Evolutionary conservation across 2,113 vertebrate genomes (phyloP).

Genomic region (Glaucomys volans): DNA sequence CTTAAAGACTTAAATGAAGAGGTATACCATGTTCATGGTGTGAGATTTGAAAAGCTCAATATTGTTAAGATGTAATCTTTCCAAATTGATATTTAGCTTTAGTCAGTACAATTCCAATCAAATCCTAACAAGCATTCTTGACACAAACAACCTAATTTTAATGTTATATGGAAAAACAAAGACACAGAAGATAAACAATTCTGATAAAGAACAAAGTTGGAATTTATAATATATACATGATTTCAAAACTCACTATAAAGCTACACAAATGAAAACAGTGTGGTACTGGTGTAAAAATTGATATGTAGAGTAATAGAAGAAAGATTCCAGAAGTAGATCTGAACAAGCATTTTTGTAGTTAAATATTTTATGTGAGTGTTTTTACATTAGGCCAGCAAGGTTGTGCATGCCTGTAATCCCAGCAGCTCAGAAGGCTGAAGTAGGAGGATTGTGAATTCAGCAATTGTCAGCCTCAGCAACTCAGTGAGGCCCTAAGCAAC

Average conservation of each 20-base stretch:
- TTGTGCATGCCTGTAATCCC: too few species aligned
- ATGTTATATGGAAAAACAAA: constrained; percentile 2
- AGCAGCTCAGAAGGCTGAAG: too few species aligned
- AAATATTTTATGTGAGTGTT: neutral
- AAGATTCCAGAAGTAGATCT: neutral
- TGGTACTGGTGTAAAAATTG: neutral
- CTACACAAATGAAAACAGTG: neutral
- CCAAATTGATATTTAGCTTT: neutral
- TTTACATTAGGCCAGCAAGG: neutral
- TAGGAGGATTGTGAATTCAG: too few species aligned
- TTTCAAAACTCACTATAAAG: neutral
- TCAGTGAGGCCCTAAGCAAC: too few species aligned
- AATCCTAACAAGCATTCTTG: constrained; percentile 25
- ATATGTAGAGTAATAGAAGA: neutral
- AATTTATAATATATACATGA: neutral
- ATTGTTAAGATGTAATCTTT: neutral
- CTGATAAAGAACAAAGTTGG: neutral
- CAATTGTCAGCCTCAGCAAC: too few species aligned
- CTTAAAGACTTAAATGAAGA: neutral
- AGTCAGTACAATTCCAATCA: neutral
- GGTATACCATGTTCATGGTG: neutral
- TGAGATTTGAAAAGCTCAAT: neutral
- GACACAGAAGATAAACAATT: neutral
- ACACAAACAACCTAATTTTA: neutral
- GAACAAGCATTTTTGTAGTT: neutral